Conservation (phyloP, 2,888 invertebrate species). For the Psylliodes chrysocephalus region DNA sequence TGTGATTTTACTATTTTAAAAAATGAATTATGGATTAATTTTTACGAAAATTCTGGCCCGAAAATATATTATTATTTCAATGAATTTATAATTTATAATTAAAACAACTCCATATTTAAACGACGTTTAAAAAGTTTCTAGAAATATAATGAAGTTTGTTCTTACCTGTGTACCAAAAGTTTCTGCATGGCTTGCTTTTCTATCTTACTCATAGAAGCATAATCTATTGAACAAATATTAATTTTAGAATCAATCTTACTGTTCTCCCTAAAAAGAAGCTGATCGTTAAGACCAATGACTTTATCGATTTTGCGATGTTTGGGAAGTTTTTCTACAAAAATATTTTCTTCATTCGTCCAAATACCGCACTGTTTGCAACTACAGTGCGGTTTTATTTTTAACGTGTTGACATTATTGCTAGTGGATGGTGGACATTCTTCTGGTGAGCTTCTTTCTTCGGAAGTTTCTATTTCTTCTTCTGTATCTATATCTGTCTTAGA, state of each 20-base stretch:
- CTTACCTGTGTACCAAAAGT: slow-evolving; percentile 52
- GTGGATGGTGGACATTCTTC: too few relatives aligned
- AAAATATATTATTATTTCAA: too few relatives aligned
- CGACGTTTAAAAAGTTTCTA: too few relatives aligned
- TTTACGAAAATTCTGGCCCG: too few relatives aligned
- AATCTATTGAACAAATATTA: slow-evolving; percentile 44
- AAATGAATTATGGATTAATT: too few relatives aligned
- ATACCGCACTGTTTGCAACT: slow-evolving; percentile 44
- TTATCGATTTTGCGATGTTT: slow-evolving; percentile 2
- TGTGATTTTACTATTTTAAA: too few relatives aligned
- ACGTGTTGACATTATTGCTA: neutral
- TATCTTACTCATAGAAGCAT: slow-evolving; percentile 43
- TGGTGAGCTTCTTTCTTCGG: neutral
- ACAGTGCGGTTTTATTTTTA: slow-evolving; percentile 44
- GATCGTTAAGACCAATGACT: slow-evolving; percentile 23
- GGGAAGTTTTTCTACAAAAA: slow-evolving; percentile 31
- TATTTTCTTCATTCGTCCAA: slow-evolving; percentile 45
- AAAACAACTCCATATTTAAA: too few relatives aligned
- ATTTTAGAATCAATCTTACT: slow-evolving; percentile 16
- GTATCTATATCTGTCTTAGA: neutral
- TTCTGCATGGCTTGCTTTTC: slow-evolving; percentile 47
- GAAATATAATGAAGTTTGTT: too few relatives aligned
- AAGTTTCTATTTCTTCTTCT: neutral
- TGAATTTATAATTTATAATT: too few relatives aligned
- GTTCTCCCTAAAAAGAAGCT: slow-evolving; percentile 35